These are phyloP conservation scores for Gasterosteus aculeatus DNA, from an alignment of 2,113 vertebrate genomes.

Conservation along the genomic window DNA sequence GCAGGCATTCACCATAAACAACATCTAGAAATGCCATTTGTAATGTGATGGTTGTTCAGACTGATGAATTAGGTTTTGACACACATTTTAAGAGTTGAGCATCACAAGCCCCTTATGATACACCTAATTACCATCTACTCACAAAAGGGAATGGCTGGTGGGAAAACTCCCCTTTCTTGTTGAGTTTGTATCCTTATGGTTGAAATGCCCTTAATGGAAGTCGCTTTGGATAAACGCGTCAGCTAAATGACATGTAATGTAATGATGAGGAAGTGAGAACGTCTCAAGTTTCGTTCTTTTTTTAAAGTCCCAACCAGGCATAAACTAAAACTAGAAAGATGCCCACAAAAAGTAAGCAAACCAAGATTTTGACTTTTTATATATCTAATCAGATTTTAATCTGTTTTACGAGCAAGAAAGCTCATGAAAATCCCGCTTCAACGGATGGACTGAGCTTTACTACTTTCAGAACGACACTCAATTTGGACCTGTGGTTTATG, in stretches of 20 bases:
- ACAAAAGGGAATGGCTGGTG: not conserved
- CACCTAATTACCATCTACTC: not conserved
- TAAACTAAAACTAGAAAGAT: not conserved
- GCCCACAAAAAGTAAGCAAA: not conserved
- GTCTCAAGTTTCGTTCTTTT: no score
- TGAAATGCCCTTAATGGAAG: no score
- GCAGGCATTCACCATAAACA: not conserved
- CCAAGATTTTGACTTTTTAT: not conserved
- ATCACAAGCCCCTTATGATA: not conserved
- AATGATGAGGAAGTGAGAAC: not conserved
- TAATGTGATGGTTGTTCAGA: not conserved
- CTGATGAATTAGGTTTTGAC: not conserved
- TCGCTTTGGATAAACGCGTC: no score
- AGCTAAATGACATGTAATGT: no score
- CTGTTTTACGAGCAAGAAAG: conserved; percentile 2
- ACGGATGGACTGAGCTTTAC: conserved; percentile 7
- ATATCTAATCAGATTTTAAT: not conserved
- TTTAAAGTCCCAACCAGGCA: not conserved
- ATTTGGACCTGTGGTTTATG: conserved; percentile 36
- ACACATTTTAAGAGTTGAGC: no score
- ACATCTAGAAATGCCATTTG: not conserved
- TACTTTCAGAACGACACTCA: conserved; percentile 8
- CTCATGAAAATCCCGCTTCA: conserved; percentile 9
- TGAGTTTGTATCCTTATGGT: no score
- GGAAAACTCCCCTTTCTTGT: not conserved